Conservation (phyloP, 2,888 invertebrate species). For the Dorcus parallelipipedus region DNA sequence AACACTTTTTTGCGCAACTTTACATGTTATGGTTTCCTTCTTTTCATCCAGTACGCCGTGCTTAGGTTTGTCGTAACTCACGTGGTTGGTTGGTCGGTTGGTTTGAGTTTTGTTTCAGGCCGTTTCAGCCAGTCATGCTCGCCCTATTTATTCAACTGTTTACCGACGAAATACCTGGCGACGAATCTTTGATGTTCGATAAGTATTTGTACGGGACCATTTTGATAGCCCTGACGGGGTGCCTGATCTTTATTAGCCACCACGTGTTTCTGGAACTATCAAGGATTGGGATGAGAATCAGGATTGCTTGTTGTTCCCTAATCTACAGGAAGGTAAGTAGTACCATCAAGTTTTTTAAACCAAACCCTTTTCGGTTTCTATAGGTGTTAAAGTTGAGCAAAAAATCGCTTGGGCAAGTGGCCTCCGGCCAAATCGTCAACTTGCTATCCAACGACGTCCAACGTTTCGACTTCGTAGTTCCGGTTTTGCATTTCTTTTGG, state of each 20-base stretch:
- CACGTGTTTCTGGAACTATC: constrained; percentile 56
- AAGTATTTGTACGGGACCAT: constrained; percentile 46
- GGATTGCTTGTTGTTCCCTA: constrained; percentile 74
- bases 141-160: constrained; percentile 20
- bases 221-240: constrained; percentile 59
- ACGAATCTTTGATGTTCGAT: not conserved
- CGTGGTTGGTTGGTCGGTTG: no score
- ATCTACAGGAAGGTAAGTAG: constrained; percentile 69
- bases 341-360: no score
- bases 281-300: constrained; percentile 71
- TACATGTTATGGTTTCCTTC: constrained; percentile 57
- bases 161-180: not conserved
- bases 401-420: constrained; percentile 73
- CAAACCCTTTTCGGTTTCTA: constrained; percentile 10
- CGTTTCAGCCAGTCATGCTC: constrained; percentile 20
- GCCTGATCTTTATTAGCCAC: constrained; percentile 66
- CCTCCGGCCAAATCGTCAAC: constrained; percentile 80
- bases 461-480: constrained; percentile 70
- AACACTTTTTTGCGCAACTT: constrained; percentile 61
- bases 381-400: constrained; percentile 63
- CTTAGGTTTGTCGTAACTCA: constrained; percentile 53
- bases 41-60: constrained; percentile 56
- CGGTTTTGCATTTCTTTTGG: constrained; percentile 74
- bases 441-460: constrained; percentile 82
- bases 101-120: constrained; percentile 5